phyloP scores from a whole-genome alignment of 2,113 vertebrate genomes.

The Semnopithecus entellus region DNA sequence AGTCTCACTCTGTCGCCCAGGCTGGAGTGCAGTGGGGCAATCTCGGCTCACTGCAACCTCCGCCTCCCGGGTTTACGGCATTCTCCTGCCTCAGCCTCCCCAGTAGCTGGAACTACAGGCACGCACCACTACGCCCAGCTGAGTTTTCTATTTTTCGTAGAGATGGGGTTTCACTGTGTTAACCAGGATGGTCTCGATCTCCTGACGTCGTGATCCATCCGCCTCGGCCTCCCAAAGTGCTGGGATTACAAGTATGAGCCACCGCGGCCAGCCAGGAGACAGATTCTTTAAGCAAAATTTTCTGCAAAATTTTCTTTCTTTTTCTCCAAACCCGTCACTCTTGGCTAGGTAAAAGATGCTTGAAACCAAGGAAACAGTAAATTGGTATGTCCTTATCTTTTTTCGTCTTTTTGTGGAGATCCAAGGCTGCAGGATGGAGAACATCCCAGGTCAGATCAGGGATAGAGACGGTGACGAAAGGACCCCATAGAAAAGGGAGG shows the following conservation, averaged over 20 bases:
- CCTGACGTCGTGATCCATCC: fast-evolving
- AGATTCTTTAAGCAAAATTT: not conserved
- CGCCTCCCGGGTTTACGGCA: fast-evolving
- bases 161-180: not conserved
- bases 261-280: too few species aligned
- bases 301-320: not conserved
- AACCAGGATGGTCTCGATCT: not conserved
- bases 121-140: fast-evolving
- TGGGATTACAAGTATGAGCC: not conserved
- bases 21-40: not conserved
- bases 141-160: not conserved
- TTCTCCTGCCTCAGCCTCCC: not conserved
- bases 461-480: fast-evolving
- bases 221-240: not conserved
- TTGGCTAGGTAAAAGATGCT: not conserved
- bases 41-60: not conserved
- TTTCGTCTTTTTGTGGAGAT: not conserved
- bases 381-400: not conserved
- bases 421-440: not conserved
- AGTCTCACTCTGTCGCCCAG: not conserved
- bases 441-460: not conserved
- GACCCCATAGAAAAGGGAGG: not conserved
- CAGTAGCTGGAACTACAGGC: not conserved
- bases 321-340: not conserved
- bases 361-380: not conserved